These are phyloP conservation scores for Torymus texanus DNA, from an alignment of 2,888 invertebrate species.

Conservation along the genomic window DNA sequence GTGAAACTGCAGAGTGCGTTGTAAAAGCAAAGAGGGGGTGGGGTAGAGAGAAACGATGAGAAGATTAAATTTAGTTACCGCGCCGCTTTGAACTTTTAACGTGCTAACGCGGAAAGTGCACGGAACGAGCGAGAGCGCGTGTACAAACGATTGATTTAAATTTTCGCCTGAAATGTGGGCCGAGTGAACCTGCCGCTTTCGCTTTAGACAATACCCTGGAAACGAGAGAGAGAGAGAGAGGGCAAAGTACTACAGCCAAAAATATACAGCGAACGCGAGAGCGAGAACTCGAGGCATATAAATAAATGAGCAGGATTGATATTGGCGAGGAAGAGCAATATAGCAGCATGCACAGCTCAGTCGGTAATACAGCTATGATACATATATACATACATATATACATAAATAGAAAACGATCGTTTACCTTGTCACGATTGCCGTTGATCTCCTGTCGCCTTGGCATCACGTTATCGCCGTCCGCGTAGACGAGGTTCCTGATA, in stretches of 20 bases:
- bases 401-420: slow-evolving; percentile 37
- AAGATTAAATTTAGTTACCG: no score
- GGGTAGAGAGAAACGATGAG: no score
- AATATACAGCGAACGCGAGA: no score
- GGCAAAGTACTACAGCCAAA: no score
- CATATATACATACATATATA: no score
- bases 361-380: neutral
- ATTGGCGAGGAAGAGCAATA: neutral
- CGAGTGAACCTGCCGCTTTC: neutral
- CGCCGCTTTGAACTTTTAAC: no score
- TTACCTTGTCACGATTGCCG: slow-evolving; percentile 85
- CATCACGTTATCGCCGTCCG: slow-evolving; percentile 86
- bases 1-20: no score
- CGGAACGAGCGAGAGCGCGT: neutral
- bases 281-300: no score
- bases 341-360: neutral
- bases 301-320: no score
- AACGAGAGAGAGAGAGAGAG: no score
- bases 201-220: neutral
- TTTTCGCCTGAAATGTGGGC: neutral
- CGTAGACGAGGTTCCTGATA: slow-evolving; percentile 93
- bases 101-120: no score
- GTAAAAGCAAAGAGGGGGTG: neutral
- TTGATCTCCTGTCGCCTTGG: slow-evolving; percentile 91
- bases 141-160: neutral